phyloP scores from a whole-genome alignment of 2,888 invertebrate genomes.

The Trimorus sp. region DNA sequence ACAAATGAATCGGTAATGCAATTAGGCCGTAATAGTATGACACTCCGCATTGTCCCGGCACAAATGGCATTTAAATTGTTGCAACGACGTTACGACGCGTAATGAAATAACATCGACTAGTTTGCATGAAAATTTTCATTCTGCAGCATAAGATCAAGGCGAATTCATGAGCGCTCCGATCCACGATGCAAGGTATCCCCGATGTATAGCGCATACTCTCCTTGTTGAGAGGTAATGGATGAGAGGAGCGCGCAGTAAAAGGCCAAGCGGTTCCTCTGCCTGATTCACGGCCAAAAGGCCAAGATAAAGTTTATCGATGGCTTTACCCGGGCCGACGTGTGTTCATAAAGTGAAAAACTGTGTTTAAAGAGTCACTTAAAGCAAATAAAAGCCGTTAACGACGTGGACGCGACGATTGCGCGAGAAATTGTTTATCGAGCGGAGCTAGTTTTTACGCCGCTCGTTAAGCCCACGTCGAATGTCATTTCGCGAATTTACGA shows the following conservation, averaged over 20 bases:
- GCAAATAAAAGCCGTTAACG: slow-evolving; percentile 44
- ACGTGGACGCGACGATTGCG: slow-evolving; percentile 16
- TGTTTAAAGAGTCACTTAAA: slow-evolving; percentile 50
- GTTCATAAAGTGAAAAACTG: slow-evolving; percentile 59
- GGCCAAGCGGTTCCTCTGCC: slow-evolving; percentile 54
- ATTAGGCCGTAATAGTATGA: slow-evolving; percentile 23
- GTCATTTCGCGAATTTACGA: too few species aligned
- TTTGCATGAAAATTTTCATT: slow-evolving; percentile 45
- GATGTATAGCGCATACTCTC: slow-evolving; percentile 51
- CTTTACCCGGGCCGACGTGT: slow-evolving; percentile 45
- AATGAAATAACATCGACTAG: slow-evolving; percentile 40
- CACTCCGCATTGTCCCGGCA: slow-evolving; percentile 14
- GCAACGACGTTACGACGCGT: slow-evolving; percentile 15
- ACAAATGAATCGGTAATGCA: slow-evolving; percentile 36
- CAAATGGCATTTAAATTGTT: slow-evolving; percentile 36
- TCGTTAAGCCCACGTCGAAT: too few species aligned
- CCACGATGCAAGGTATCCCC: slow-evolving; percentile 50
- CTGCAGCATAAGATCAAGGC: slow-evolving; percentile 40
- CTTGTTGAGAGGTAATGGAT: slow-evolving; percentile 61
- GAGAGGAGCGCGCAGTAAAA: slow-evolving; percentile 53
- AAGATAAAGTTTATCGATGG: slow-evolving; percentile 63
- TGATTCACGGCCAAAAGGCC: slow-evolving; percentile 58
- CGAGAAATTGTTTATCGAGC: not conserved
- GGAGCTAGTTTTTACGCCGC: not conserved
- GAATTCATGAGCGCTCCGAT: slow-evolving; percentile 57